phyloP scores from a whole-genome alignment of 2,797 vertebrate genomes.

The Ficedula albicollis region DNA sequence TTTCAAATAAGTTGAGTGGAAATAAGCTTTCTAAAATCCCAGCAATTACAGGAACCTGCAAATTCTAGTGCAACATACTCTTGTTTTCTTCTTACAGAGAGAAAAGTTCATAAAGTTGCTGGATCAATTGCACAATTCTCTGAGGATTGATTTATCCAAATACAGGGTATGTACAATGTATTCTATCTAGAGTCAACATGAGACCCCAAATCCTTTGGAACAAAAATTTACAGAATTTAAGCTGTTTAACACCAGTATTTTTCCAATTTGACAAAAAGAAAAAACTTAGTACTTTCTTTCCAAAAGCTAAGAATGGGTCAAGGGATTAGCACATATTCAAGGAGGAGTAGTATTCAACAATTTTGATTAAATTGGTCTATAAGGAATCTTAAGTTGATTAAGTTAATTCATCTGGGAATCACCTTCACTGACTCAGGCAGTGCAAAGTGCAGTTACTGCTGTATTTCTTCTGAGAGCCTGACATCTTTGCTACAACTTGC shows the following conservation, averaged over 20 bases:
- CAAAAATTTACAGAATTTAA: not conserved
- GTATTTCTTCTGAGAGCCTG: not conserved
- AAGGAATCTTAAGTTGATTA: not conserved
- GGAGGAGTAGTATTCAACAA: not conserved
- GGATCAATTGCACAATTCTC: constrained; percentile 96
- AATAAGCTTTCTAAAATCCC: not conserved
- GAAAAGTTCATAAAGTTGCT: constrained; percentile 98
- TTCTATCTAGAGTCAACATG: not conserved
- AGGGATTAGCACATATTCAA: not conserved
- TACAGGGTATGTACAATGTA: constrained; percentile 86
- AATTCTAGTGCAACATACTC: not conserved
- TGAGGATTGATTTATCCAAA: constrained; percentile 97
- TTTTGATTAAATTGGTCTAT: not conserved
- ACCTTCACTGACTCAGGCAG: not conserved
- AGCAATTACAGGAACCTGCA: not conserved
- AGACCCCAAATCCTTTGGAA: not conserved
- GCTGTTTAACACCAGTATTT: not conserved
- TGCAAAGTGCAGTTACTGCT: not conserved
- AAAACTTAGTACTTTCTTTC: not conserved
- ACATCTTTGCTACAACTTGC: not conserved
- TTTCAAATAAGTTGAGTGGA: not conserved
- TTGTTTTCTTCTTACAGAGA: constrained; percentile 82
- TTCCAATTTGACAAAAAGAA: not conserved
- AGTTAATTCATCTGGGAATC: not conserved
- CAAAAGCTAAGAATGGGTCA: not conserved